Conservation (phyloP, 2,113 vertebrate genomes). For the Benitochromis conjunctus region DNA sequence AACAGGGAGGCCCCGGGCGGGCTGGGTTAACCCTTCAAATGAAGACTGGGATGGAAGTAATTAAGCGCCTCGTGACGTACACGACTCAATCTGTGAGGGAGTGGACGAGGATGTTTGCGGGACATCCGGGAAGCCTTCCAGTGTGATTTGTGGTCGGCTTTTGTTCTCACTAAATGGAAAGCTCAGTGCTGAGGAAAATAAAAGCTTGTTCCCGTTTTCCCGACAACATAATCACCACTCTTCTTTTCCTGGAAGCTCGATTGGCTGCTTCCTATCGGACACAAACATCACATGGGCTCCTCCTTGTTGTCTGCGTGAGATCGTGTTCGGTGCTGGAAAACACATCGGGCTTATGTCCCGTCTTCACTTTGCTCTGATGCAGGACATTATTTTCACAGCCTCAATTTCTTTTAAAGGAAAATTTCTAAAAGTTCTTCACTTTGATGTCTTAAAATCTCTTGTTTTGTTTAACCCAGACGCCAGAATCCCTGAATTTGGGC, state of each 20-base stretch:
- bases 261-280: neutral
- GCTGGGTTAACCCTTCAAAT: slow-evolving; percentile 4
- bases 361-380: neutral
- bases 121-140: neutral
- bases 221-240: neutral
- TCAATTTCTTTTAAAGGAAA: too few relatives aligned
- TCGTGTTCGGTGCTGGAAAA: neutral
- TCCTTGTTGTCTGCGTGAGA: neutral
- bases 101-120: neutral
- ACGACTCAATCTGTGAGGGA: neutral
- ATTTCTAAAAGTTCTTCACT: too few relatives aligned
- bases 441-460: neutral
- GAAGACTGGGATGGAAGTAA: slow-evolving; percentile 31
- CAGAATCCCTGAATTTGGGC: too few relatives aligned
- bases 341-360: rapidly evolving
- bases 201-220: neutral
- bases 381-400: rapidly evolving
- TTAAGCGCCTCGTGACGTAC: neutral
- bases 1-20: neutral
- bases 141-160: neutral
- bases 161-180: slow-evolving; percentile 5
- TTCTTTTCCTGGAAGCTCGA: neutral
- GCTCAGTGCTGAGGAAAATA: neutral
- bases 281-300: rapidly evolving
- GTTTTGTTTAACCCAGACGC: neutral